A percentile compares a stretch with the other conserved stretches of the same genome.
Conservation (phyloP, 2,113 vertebrate species). For the Colaptes auratus region DNA sequence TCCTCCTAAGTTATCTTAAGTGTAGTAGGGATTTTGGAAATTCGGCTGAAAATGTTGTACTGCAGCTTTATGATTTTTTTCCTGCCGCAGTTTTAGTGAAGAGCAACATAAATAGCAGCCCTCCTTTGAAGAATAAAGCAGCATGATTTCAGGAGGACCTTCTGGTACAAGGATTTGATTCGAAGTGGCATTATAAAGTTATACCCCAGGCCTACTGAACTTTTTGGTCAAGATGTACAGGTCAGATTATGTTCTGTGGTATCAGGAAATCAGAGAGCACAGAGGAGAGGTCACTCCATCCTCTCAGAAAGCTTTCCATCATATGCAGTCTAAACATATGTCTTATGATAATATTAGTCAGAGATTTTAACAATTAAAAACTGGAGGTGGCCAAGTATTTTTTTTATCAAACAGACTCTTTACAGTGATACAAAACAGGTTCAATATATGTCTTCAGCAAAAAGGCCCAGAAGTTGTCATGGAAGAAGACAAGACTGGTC, state of each 20-base stretch:
- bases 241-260: not conserved
- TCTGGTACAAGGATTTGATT: not conserved
- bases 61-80: not conserved
- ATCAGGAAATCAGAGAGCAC: not conserved
- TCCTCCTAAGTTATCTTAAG: not conserved
- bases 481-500: not conserved
- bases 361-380: not conserved
- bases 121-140: not conserved
- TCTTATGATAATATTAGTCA: not conserved
- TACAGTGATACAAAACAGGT: not conserved
- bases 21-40: not conserved
- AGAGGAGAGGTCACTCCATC: not conserved
- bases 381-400: not conserved
- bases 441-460: not conserved
- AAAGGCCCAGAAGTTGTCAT: not conserved
- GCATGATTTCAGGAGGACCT: not conserved
- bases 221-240: conserved; percentile 19
- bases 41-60: not conserved
- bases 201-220: not conserved
- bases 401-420: not conserved
- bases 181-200: conserved; percentile 24
- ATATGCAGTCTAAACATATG: not conserved
- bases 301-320: not conserved
- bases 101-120: not conserved
- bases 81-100: not conserved